Base-by-base conservation (phyloP, 2,113 vertebrate species). In the Cyprinodon brontotheroides region DNA sequence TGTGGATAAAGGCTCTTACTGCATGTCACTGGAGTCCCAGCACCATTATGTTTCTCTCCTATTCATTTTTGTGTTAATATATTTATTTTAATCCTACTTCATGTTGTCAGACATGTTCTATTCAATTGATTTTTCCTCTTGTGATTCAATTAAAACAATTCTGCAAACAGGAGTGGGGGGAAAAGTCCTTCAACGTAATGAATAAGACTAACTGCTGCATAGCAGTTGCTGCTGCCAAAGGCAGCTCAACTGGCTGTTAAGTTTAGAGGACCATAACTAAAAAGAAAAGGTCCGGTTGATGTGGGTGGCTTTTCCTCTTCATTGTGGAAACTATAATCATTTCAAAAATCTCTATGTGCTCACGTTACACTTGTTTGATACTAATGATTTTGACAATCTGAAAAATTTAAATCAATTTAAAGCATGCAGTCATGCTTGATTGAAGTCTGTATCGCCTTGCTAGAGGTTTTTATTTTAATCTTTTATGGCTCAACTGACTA, bases 401-500 rank as follows among this genome's bases (percentile, higher is more conserved):
- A 57, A 14, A 9, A 5, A 57, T n/a, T n/a, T 57, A 1, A 57
- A 57, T 57, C 50, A 57, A n/a, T 7, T 20, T 9, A 57, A 57
- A 57, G 50, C 5, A 45, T 41, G 9, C 41, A 41, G 9, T 9
- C 41, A 41, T 9, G 41, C 9, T 10, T 7, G 9, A 39, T 71
- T 76, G 8, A 43, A 79, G 29, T 29, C 29, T 29, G 29, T 29
- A 62, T 11, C 36, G 12, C 0, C 12, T 40, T 15, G 69, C 63
- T 77, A n/a, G 22, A 72, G 6, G 61, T 59, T 15, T 70, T 65
- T 70, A 20, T 38, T n/a, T 37, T 22, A 10, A 50, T 59, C 4
- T 12, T 70, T 5, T 41, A 60, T 72, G 66, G 36, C 72, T 57
- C 9, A 4, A 39, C 36, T 10, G 65, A 77, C 29, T 61, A 45